Conservation (phyloP, 2,888 invertebrate genomes). For the Cyrtodaria siliqua region DNA sequence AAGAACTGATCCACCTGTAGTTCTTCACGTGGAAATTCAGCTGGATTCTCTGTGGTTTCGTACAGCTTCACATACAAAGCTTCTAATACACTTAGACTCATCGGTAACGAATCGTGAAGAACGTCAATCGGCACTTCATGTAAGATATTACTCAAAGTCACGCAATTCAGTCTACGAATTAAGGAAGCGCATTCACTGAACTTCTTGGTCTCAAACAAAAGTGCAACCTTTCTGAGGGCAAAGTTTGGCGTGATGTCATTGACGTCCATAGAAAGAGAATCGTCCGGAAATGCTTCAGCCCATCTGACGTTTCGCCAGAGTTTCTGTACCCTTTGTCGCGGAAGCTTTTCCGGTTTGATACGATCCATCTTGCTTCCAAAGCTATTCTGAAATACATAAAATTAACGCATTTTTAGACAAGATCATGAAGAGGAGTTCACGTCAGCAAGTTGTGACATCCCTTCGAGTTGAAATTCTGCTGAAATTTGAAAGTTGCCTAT, state of each 20-base stretch:
- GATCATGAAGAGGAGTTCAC: neutral
- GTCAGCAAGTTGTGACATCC: neutral
- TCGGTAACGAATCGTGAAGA: slow-evolving; percentile 95
- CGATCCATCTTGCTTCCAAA: slow-evolving; percentile 66
- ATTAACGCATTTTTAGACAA: neutral
- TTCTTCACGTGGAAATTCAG: slow-evolving; percentile 85
- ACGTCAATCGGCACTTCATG: slow-evolving; percentile 94
- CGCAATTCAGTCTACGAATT: slow-evolving; percentile 92
- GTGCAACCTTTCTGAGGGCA: slow-evolving; percentile 89
- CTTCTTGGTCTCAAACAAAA: slow-evolving; percentile 94
- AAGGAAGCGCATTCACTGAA: slow-evolving; percentile 96
- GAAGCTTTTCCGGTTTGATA: slow-evolving; percentile 68
- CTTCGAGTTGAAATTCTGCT: no score
- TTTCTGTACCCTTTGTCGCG: slow-evolving; percentile 73
- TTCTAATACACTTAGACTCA: slow-evolving; percentile 94
- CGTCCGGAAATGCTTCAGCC: slow-evolving; percentile 75
- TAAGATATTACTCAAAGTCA: slow-evolving; percentile 90
- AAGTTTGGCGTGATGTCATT: slow-evolving; percentile 87
- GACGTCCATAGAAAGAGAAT: slow-evolving; percentile 71
- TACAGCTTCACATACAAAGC: slow-evolving; percentile 90
- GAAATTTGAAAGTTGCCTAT: no score
- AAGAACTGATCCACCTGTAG: slow-evolving; percentile 91
- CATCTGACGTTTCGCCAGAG: slow-evolving; percentile 76
- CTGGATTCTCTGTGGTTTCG: slow-evolving; percentile 84
- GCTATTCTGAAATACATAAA: slow-evolving; percentile 31